A percentile compares a stretch with the other conserved stretches of the same genome.
Conservation (phyloP, 2,113 vertebrate genomes). For the Ageneiosus marmoratus region DNA sequence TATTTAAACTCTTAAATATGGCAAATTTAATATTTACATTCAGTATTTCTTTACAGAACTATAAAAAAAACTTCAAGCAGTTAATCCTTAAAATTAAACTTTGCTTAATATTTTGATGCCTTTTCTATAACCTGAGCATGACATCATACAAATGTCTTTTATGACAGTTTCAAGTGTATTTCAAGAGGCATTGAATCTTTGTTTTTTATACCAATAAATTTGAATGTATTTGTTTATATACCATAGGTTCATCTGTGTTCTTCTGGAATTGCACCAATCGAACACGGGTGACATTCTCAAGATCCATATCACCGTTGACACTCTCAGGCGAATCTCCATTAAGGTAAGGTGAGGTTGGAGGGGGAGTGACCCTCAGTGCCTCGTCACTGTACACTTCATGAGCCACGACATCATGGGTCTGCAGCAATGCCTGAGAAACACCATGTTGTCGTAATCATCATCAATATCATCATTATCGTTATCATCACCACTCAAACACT, state of each 20-base stretch:
- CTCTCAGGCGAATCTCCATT: slow-evolving; percentile 98
- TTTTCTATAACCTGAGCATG: not conserved
- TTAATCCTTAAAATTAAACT: not conserved
- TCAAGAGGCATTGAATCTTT: not conserved
- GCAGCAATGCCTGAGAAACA: slow-evolving; percentile 86
- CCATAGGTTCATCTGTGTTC: slow-evolving; percentile 99
- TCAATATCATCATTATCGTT: not conserved
- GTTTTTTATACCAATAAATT: not conserved
- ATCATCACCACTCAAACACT: not conserved
- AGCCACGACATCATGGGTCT: slow-evolving; percentile 98
- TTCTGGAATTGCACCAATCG: slow-evolving; percentile 98
- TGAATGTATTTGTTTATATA: slow-evolving; percentile 30
- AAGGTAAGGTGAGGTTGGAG: slow-evolving; percentile 95
- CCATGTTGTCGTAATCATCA: too few relatives aligned
- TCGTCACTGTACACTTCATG: slow-evolving; percentile 83
- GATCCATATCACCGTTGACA: slow-evolving; percentile 94
- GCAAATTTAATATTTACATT: not conserved
- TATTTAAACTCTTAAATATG: not conserved
- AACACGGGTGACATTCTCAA: slow-evolving; percentile 97
- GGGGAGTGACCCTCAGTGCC: slow-evolving; percentile 93
- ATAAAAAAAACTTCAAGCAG: not conserved
- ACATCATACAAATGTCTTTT: not conserved
- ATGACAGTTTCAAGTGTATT: too few relatives aligned
- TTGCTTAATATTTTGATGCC: not conserved
- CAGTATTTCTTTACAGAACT: not conserved